Base-by-base conservation (phyloP, 2,113 vertebrate genomes). In the Oreocharis arfaki region DNA sequence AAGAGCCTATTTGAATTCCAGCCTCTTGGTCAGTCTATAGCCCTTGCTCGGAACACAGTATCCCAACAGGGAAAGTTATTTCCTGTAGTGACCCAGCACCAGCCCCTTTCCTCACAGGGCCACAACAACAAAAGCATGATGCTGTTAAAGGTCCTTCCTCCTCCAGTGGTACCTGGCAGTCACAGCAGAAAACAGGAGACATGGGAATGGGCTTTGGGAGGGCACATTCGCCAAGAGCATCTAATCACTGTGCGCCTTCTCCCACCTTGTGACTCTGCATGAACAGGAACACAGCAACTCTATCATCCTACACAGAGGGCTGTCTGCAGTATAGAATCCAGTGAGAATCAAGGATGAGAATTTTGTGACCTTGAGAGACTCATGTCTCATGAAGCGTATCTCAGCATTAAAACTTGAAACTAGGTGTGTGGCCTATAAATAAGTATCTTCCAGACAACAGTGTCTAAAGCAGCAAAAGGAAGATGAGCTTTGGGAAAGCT, bases 1-100 rank as follows among this genome's bases (percentile, higher is more conserved):
- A 87, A 37, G 44, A 80, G n/a, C 24, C 39, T 42, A 13, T 85
- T 78, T 91, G 87, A 93, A 93, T 97, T 94, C 88, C 30, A 64
- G 39, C 57, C 68, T 93, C 75, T 71, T 86, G 90, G 84, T 55
- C 84, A 84, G 73, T 49, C 49, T 80, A 14, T 26, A 86, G 50
- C 67, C 84, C 42, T 86, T 7, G 6, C 50, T 90, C 18, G 0
- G 4, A 71, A 47, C 60, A 89, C 76, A 88, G 44, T 84, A 84
- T 53, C 50, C 41, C 65, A 74, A 37, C 13, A 64, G 63, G 88
- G 37, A 23, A 80, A 91, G 61, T 49, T 68, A 71, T 87, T 82
- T 89, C 61, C 84, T 90, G 52, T 44, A 68, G 68, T 47, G 89
- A 92, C 83, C 94, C 79, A 59, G 69, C 64, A 87, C 35, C 69